These are phyloP conservation scores for Gorsachius magnificus DNA, from an alignment of 2,797 vertebrate species.

Conservation along the genomic window DNA sequence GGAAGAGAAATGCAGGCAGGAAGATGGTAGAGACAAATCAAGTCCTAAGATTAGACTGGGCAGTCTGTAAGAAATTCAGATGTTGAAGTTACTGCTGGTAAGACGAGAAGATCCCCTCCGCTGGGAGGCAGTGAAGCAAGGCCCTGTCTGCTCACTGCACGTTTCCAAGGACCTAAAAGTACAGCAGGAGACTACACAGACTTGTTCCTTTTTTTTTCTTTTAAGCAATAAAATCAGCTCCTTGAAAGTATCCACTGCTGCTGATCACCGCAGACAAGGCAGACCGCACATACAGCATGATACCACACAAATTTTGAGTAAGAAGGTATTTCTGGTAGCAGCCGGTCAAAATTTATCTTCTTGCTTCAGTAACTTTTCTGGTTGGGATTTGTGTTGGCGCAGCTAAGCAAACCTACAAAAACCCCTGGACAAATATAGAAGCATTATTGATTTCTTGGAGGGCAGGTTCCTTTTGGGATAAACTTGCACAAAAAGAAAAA, in stretches of 20 bases:
- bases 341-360: background rate
- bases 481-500: background rate
- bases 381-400: background rate
- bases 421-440: background rate
- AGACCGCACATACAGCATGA: background rate
- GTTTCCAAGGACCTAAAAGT: background rate
- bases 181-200: background rate
- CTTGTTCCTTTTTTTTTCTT: background rate
- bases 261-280: background rate
- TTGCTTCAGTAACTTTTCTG: background rate
- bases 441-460: constrained; percentile 16
- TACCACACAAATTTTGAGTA: background rate
- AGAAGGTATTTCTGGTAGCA: background rate
- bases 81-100: background rate
- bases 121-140: background rate
- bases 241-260: background rate
- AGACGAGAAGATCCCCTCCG: background rate
- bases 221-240: background rate
- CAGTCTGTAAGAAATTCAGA: background rate
- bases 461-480: background rate
- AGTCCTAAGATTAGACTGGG: background rate
- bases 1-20: background rate
- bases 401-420: constrained; percentile 3
- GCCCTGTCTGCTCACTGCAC: background rate
- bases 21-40: background rate